Evolutionary conservation across 2,797 vertebrate genomes (phyloP), one percentile per base, ranked within the genome.

Genomic region (Serranus cabrilla): DNA sequence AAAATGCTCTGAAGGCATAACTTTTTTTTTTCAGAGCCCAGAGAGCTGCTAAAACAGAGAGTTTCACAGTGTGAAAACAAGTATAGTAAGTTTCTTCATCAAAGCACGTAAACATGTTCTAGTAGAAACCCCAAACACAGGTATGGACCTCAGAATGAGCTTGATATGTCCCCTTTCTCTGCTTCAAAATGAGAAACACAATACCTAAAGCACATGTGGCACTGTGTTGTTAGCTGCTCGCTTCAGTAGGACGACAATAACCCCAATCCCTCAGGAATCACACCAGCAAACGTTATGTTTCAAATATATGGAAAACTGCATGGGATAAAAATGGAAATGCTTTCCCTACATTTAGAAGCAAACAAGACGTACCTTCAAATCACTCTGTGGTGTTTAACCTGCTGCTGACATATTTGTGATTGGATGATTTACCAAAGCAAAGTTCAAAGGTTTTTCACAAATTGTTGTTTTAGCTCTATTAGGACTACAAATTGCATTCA

Each of bases 381-480:
- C 45, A 31, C 25, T 2, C 25, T 17, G 11, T 7, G 27, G n/a
- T 40, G 18, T 37, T 47, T 11, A 63, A 62, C 6, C 34, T 55
- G 20, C 47, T 50, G 27, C 17, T 66, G 60, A 23, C 61, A 46
- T 47, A 27, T 59, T 71, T 79, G 52, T 49, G 31, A 61, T 66
- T 60, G 56, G 51, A 49, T 37, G 18, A 61, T 76, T 84, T 76
- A 73, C 55, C 39, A 45, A 68, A 16, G 2, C 9, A 47, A 73
- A 67, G 20, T 62, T 39, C 25, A 37, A 52, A 47, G 34, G 37
- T 74, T 23, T 31, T 17, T 46, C 40, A 63, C 23, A 74, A 77
- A 76, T 58, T 16, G 50, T 58, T 39, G 31, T 51, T 56, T 37
- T 43, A 21, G 23, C 54, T 69, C 10, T 71, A 54, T 81, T 75